These are phyloP conservation scores for Chionoecetes opilio DNA, from an alignment of 1,140 invertebrate species.

Conservation along the genomic window DNA sequence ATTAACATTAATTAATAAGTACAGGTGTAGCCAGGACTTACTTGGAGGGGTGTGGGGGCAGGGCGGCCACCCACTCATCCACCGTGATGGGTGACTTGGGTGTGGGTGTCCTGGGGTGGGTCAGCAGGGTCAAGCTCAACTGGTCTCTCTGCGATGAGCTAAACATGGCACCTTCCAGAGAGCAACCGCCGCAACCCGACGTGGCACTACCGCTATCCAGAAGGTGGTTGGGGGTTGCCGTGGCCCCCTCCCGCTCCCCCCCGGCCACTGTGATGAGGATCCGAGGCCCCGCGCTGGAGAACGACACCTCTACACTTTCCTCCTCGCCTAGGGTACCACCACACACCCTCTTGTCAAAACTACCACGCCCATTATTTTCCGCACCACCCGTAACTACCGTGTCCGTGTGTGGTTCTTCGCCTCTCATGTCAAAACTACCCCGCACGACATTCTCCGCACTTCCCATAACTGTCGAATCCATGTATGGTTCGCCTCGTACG, in stretches of 20 bases:
- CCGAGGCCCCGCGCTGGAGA: neutral
- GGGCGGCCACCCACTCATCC: constrained; percentile 75
- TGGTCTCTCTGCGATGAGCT: neutral
- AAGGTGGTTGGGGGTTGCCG: constrained; percentile 44
- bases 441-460: no score
- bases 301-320: neutral
- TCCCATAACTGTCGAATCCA: no score
- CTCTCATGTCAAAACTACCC: no score
- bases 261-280: constrained; percentile 49
- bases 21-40: neutral
- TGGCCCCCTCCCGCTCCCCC: neutral
- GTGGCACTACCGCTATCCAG: constrained; percentile 56
- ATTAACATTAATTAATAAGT: no score
- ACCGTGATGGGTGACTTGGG: constrained; percentile 75
- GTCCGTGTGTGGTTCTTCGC: no score
- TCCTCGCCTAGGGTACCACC: neutral
- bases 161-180: constrained; percentile 30
- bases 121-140: constrained; percentile 40
- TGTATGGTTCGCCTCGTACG: no score
- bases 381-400: no score
- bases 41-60: constrained; percentile 62
- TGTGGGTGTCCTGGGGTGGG: constrained; percentile 68
- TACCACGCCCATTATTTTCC: neutral
- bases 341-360: neutral
- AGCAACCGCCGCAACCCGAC: constrained; percentile 40